These are phyloP conservation scores for Cryptoleucopteryx plumbea DNA, from an alignment of 2,113 vertebrate genomes.

Conservation along the genomic window DNA sequence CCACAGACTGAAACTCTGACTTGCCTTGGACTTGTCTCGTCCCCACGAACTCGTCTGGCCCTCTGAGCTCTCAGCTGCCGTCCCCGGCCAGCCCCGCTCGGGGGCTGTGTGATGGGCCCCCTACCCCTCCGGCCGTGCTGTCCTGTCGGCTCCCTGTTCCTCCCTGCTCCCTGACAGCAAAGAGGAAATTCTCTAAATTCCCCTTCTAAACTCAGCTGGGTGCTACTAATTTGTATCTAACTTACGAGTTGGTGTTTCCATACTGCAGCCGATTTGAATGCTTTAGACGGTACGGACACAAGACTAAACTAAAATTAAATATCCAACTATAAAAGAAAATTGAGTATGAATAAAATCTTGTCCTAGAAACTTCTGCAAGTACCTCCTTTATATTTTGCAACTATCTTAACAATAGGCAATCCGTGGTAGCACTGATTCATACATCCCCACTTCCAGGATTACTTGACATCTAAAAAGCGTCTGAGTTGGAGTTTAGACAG, in stretches of 20 bases:
- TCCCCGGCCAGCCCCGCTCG: accelerated
- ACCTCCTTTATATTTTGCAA: not conserved
- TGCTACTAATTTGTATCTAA: not conserved
- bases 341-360: not conserved
- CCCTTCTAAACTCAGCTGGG: not conserved
- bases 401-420: conserved; percentile 29
- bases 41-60: not conserved
- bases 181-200: not conserved
- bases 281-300: not conserved
- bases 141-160: not conserved
- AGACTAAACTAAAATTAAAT: not conserved
- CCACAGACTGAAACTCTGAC: not conserved
- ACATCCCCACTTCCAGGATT: not conserved
- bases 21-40: not conserved
- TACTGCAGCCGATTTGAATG: not conserved
- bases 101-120: not conserved
- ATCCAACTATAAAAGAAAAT: not conserved
- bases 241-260: not conserved
- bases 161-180: not conserved
- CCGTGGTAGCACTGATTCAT: conserved; percentile 31
- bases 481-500: conserved; percentile 39
- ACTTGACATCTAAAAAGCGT: conserved; percentile 36
- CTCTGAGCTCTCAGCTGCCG: not conserved
- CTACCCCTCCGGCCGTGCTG: accelerated
- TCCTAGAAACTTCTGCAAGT: conserved; percentile 20